Evolutionary conservation across 2,113 vertebrate genomes (phyloP).

Genomic region (Elephas maximus): DNA sequence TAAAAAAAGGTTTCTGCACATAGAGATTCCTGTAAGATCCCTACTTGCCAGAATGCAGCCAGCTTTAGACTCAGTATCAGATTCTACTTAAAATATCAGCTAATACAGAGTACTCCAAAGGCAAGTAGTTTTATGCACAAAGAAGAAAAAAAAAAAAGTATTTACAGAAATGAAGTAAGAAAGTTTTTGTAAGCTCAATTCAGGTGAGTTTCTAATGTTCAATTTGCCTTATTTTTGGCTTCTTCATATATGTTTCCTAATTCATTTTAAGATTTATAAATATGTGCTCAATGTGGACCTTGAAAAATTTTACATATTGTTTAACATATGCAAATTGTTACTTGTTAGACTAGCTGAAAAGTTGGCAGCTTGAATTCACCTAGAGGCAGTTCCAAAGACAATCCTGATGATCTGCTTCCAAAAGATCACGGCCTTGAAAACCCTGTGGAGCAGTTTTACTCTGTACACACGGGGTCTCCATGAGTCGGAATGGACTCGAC

Average conservation of each 20-base stretch:
- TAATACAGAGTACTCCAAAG: conserved; percentile 52
- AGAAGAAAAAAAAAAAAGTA: conserved; percentile 54
- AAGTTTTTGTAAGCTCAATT: conserved; percentile 61
- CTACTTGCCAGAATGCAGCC: conserved; percentile 69
- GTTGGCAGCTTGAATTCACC: background rate
- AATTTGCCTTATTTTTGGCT: conserved; percentile 45
- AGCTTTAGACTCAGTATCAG: conserved; percentile 59
- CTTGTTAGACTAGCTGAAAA: background rate
- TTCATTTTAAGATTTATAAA: conserved; percentile 76
- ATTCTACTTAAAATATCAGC: conserved; percentile 69
- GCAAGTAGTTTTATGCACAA: conserved; percentile 73
- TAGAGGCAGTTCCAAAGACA: background rate
- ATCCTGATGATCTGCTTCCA: background rate
- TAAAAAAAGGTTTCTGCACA: conserved; percentile 72
- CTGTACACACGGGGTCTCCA: background rate
- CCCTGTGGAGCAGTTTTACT: background rate
- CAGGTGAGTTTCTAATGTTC: conserved; percentile 67
- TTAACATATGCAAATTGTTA: conserved; percentile 22
- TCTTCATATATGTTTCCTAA: conserved; percentile 64
- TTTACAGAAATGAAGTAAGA: conserved; percentile 75
- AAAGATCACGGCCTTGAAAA: background rate
- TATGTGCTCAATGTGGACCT: conserved; percentile 67
- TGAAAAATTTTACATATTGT: conserved; percentile 63
- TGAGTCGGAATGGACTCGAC: no score
- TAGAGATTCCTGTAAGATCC: conserved; percentile 26